These are phyloP conservation scores for Drosophila ficusphila DNA, from an alignment of 1,140 invertebrate genomes.

Conservation along the genomic window DNA sequence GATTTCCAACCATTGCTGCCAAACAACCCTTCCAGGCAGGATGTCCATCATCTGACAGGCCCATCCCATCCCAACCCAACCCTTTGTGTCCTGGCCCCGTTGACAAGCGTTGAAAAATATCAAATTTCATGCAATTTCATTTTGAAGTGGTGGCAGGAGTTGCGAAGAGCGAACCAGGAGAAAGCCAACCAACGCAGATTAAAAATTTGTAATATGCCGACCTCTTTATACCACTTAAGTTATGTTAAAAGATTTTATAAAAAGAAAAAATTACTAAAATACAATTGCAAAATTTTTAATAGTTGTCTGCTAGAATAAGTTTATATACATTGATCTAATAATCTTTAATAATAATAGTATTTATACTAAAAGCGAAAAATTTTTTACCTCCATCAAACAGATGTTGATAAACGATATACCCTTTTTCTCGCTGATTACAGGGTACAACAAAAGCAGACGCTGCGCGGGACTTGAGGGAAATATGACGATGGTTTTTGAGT, in stretches of 20 bases:
- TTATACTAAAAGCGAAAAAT: too few relatives aligned
- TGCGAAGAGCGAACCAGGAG: slow-evolving; percentile 19
- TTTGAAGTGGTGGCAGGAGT: slow-evolving; percentile 61
- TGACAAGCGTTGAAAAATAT: slow-evolving; percentile 74
- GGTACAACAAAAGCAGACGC: neutral
- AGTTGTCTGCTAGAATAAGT: too few relatives aligned
- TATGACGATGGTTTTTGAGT: slow-evolving; percentile 67
- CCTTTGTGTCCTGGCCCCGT: slow-evolving; percentile 45
- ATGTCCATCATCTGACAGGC: slow-evolving; percentile 46
- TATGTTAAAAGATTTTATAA: neutral
- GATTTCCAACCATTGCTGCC: slow-evolving; percentile 16
- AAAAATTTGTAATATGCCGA: neutral
- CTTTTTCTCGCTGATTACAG: neutral
- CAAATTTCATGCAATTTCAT: slow-evolving; percentile 82
- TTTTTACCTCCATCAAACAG: neutral
- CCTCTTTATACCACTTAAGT: neutral
- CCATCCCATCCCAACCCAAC: slow-evolving; percentile 30
- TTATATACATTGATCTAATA: too few relatives aligned
- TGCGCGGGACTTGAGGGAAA: slow-evolving; percentile 28
- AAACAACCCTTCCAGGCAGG: slow-evolving; percentile 38
- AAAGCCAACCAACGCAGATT: slow-evolving; percentile 7
- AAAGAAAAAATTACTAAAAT: neutral
- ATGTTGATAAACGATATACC: neutral
- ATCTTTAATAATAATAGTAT: too few relatives aligned
- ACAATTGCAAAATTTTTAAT: too few relatives aligned